Evolutionary conservation across 2,888 invertebrate genomes (phyloP).

Genomic region (Nasonovia ribisnigri): DNA sequence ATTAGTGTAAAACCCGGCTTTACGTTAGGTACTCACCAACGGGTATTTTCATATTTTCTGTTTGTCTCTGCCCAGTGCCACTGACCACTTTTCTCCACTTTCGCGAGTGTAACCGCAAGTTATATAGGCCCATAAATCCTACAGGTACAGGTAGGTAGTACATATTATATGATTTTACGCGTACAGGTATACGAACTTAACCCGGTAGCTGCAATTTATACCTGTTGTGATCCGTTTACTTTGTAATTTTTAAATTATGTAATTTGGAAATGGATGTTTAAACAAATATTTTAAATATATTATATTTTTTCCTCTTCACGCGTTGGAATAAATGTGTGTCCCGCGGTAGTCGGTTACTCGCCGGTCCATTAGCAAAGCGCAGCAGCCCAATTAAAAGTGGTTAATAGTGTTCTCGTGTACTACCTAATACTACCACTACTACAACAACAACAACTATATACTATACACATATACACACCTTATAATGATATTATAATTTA

Average conservation of each 20-base stretch:
- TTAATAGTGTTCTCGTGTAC: constrained; percentile 51
- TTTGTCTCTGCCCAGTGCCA: no score
- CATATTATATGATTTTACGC: no score
- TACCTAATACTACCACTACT: background rate
- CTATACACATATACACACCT: constrained; percentile 20
- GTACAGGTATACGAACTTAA: background rate
- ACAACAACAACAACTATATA: background rate
- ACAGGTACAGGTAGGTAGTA: no score
- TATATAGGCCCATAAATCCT: no score
- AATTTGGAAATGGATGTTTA: background rate
- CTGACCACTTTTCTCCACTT: no score
- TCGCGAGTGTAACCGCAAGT: no score
- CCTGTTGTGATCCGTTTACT: constrained; percentile 13
- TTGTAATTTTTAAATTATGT: constrained; percentile 23
- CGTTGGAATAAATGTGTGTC: background rate
- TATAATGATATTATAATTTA: constrained; percentile 3
- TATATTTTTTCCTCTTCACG: background rate
- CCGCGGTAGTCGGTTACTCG: background rate
- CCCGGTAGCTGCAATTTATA: constrained; percentile 10
- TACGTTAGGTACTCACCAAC: background rate
- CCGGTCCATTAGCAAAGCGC: constrained; percentile 29
- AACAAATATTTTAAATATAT: background rate
- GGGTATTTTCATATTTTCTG: background rate
- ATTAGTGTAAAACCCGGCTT: no score
- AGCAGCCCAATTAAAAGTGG: constrained; percentile 40